phyloP scores from a whole-genome alignment of 2,113 vertebrate genomes.

The Thalassoma bifasciatum region DNA sequence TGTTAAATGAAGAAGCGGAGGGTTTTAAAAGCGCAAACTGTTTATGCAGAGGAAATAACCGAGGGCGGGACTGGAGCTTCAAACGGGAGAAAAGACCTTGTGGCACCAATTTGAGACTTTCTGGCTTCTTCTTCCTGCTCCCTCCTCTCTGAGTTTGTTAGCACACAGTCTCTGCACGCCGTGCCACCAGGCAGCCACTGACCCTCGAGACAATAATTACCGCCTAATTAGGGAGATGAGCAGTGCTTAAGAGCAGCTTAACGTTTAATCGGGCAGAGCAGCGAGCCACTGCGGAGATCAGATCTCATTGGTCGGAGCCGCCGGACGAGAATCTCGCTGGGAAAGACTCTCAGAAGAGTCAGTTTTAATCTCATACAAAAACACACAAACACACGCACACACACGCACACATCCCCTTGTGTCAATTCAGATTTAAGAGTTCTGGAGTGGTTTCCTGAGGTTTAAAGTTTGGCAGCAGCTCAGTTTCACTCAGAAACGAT shows the following conservation, averaged over 20 bases:
- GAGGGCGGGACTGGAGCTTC: slow-evolving; percentile 24
- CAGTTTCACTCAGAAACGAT: neutral
- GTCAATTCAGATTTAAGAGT: neutral
- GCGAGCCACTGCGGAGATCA: slow-evolving; percentile 39
- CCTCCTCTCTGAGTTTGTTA: slow-evolving; percentile 23
- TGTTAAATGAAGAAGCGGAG: slow-evolving; percentile 54
- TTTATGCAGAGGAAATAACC: slow-evolving; percentile 44
- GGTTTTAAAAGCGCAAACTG: slow-evolving; percentile 53
- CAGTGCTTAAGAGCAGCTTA: slow-evolving; percentile 73
- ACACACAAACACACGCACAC: neutral
- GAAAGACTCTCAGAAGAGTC: neutral
- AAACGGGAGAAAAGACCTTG: neutral
- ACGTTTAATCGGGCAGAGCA: slow-evolving; percentile 65
- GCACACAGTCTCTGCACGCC: slow-evolving; percentile 26
- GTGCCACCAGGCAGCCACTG: slow-evolving; percentile 29
- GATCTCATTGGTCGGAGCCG: slow-evolving; percentile 34
- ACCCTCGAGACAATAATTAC: slow-evolving; percentile 78
- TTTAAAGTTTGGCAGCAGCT: neutral
- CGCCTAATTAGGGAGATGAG: slow-evolving; percentile 81
- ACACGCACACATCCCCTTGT: neutral
- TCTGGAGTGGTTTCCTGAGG: neutral
- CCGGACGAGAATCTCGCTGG: neutral
- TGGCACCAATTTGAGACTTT: neutral
- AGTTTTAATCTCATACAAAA: neutral
- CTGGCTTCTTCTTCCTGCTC: neutral